Evolutionary conservation across 1,140 invertebrate genomes (phyloP), one percentile per base, ranked within the genome.

Genomic region (Ctenoplectra terminalis): DNA sequence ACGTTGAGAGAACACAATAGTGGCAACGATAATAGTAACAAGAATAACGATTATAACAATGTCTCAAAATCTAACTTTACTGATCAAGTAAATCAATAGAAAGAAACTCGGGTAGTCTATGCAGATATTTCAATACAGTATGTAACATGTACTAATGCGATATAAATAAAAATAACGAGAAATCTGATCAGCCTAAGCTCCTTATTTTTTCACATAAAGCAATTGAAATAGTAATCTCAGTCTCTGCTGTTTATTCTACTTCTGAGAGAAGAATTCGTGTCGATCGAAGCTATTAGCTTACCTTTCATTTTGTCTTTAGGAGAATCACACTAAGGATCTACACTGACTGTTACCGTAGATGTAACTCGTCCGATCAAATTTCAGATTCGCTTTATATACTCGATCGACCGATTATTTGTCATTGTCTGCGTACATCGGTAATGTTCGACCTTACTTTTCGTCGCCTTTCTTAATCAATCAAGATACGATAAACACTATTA

Each of bases 251-350:
- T 23, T 23, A 1, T 15, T 48, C 46, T 1, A 8, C 46, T 48
- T 48, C 1, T 15, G 1, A 52, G 2, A 17, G 20, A 23, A 23
- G 31, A 11, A n/a, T n/a, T 11, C 3, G 3, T n/a, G 31, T 5
- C 31, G 0, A 40, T 1, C 20, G 4, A 40, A 8, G 6, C 17
- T 54, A 71, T 34, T 54, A 20, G 13, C 77, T 88, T 80, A 89
- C 87, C 86, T 88, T 86, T 89, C 87, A 89, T 89, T 23, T 81
- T 83, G 63, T 13, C 3, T 48, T 63, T 13, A 17, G 40, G 5
- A 54, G 52, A 31, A 6, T 20, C 11, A 13, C 56, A 17, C 15
- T 6, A 23, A 43, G 3, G 31, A 7, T 52, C 11, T 40, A 50
- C 15, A 34, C 31, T 50, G 17, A n/a, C 20, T 69, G 17, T 50